Base-by-base conservation (phyloP, 1,140 invertebrate genomes). In the Lordiphosa collinella region DNA sequence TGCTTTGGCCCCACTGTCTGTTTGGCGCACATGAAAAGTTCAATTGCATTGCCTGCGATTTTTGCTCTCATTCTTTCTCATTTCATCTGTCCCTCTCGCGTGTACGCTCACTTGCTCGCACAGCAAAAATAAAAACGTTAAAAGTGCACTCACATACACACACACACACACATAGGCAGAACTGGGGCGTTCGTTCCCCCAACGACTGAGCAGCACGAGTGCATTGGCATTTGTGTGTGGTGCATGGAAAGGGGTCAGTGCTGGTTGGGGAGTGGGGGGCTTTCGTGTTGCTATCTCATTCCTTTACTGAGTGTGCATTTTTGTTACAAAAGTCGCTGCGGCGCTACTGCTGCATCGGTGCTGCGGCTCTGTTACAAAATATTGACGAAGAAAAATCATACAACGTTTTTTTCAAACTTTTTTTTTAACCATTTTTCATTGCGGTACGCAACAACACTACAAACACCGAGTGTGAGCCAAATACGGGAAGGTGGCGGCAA, bases 341-440 rank as follows among this genome's bases (percentile, higher is more conserved):
- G 50, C 56, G 58, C 44, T 12, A 37, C 52, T 53, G 59, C 51
- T 50, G 41, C 48, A 34, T 58, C 36, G 40, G 46, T 88, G 73
- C 86, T 88, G 86, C 44, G 70, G 2, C 65, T 70, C 82, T 88
- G 86, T 67, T 88, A 88, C 86, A 88, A 88, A 88, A 88, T 88
- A 88, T 88, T 88, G 86, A 78, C 74, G 86, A 88, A 88, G 86
- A 85, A 88, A 88, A 88, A 88, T 88, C 86, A 86, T 88, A 70
- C 82, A 73, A 80, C 72, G 74, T 88, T 88, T 88, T 82, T 87
- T 86, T 73, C 46, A 65, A 80, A 86, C 65, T 65, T 78, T 87
- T 82, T 66, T 87, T 76, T 82, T 79, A 87, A 85, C 73, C 79
- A 85, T 85, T 85, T 84, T 84, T 84, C 78, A 84, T 84, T 49